Percentiles rank a stretch among this genome's conserved stretches.
Conservation (phyloP, 2,113 vertebrate species). For the Protomyctophum bolini region DNA sequence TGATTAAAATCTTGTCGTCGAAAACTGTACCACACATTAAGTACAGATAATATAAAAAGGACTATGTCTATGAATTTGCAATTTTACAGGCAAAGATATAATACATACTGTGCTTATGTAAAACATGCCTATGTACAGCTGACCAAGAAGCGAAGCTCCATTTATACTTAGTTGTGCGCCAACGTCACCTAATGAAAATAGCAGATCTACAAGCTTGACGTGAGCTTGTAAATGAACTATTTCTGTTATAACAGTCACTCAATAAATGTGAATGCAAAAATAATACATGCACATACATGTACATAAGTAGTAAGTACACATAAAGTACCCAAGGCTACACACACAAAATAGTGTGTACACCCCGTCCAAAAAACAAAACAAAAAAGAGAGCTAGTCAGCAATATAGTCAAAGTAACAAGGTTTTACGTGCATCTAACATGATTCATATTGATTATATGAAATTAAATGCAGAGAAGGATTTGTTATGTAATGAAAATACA, state of each 20-base stretch:
- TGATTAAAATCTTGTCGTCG: neutral
- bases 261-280: neutral
- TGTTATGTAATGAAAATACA: too few species aligned
- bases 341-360: too few species aligned
- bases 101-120: slow-evolving; percentile 9
- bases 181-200: too few species aligned
- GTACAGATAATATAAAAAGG: slow-evolving; percentile 17
- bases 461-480: too few species aligned
- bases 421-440: neutral
- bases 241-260: neutral
- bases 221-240: too few species aligned
- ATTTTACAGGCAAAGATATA: slow-evolving; percentile 51
- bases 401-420: neutral
- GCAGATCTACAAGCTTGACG: too few species aligned
- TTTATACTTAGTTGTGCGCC: too few species aligned
- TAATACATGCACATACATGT: neutral
- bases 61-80: slow-evolving; percentile 13
- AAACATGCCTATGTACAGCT: slow-evolving; percentile 48
- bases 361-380: neutral
- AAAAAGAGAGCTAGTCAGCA: neutral
- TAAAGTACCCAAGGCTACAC: too few species aligned
- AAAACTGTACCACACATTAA: neutral
- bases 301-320: too few species aligned
- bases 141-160: neutral
- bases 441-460: neutral